A percentile compares a stretch with the other conserved stretches of the same genome.
Evolutionary conservation across 2,888 invertebrate genomes (phyloP).

Genomic region (Drosophila leonis): DNA sequence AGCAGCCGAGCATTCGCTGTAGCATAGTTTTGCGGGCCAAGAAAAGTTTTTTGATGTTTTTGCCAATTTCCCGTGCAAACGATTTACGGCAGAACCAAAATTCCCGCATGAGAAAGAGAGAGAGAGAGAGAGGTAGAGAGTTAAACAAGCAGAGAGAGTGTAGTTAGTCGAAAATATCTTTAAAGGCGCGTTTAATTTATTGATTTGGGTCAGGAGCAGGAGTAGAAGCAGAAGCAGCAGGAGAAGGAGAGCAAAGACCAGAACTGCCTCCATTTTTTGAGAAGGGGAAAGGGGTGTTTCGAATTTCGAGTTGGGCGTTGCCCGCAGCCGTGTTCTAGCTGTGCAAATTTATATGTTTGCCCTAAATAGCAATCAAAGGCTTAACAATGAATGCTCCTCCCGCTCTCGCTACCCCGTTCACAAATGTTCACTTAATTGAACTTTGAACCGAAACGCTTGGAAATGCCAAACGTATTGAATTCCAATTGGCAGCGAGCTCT

Average conservation of each 20-base stretch:
- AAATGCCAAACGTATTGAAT: conserved; percentile 35
- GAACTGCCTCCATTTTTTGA: not conserved
- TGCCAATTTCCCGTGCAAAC: conserved; percentile 70
- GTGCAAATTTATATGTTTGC: conserved; percentile 72
- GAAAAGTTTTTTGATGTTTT: conserved; percentile 69
- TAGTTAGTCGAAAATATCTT: conserved; percentile 30
- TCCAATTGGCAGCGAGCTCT: conserved; percentile 19
- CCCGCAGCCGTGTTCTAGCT: conserved; percentile 23
- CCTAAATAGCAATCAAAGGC: conserved; percentile 71
- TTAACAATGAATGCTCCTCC: conserved; percentile 58
- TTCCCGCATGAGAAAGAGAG: not conserved
- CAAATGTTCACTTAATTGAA: conserved; percentile 72
- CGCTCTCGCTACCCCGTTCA: conserved; percentile 4
- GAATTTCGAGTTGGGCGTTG: conserved; percentile 26
- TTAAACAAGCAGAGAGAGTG: conserved; percentile 9
- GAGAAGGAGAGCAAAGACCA: conserved; percentile 5
- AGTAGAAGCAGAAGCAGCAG: not conserved
- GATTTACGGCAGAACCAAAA: conserved; percentile 48
- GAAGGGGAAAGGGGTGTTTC: not conserved
- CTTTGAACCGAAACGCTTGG: conserved; percentile 61
- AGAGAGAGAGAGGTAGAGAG: too few species aligned
- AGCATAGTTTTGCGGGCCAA: conserved; percentile 44
- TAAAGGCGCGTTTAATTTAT: conserved; percentile 68
- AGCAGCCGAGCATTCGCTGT: conserved; percentile 30
- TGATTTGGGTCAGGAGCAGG: conserved; percentile 54